Base-by-base conservation (phyloP, 1,140 invertebrate species). In the Bombus sibiricus region DNA sequence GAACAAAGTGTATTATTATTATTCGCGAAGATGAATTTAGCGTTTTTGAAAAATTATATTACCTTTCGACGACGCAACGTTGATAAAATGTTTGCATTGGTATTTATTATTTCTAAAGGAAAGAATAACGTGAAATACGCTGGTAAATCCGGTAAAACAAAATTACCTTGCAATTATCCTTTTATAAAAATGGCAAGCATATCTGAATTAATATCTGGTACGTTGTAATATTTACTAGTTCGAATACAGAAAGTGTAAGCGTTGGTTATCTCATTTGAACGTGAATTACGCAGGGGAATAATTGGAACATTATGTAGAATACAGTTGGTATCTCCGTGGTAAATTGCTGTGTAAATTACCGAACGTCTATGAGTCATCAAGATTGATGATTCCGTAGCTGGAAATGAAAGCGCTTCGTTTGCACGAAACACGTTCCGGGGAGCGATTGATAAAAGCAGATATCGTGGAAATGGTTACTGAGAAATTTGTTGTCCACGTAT, bases 401-500 rank as follows among this genome's bases (percentile, higher is more conserved):
- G 64, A 78, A 78, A 69, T 62, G 76, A 72, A 83, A 83, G 73
- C 47, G 47, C 18, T 57, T 53, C 32, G 73, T 10, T 68, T 13
- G 81, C 81, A 83, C 81, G 76, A 37, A 79, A 59, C 53, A 10
- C 10, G 75, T 53, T 13, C 39, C 34, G 12, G 64, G 3, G 25
- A n/a, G 59, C 75, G 64, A 84, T 71, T 84, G 82, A 84, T 79
- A 79, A 84, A 71, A 43, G n/a, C 39, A 79, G 82, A 84, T 84
- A 84, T 53, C 43, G 32, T 69, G 74, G 74, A 59, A 78, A 71
- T 43, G 75, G 66, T 79, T 79, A 59, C 43, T 28, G 64, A 69
- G 75, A 83, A 79, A 79, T 79, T 84, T 59, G 43, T 72, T 79
- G 75, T 79, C 47, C 34, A 32, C 12, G 34, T 71, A 71, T 71